Base-by-base conservation (phyloP, 2,113 vertebrate genomes). In the Chaetodon trifascialis region DNA sequence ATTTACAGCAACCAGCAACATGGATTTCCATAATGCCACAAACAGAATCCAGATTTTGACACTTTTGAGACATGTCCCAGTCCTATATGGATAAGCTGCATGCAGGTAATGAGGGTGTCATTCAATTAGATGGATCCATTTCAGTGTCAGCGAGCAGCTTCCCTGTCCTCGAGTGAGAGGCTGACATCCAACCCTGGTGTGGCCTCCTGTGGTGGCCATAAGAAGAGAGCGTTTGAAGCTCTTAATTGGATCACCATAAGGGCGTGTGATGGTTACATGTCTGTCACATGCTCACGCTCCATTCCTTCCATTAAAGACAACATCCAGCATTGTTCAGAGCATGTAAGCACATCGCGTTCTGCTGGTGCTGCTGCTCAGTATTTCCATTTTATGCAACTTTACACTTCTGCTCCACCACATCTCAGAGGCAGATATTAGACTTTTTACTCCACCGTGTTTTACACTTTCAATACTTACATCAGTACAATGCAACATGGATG, bases 161-260 rank as follows among this genome's bases (percentile, higher is more conserved):
- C 52, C 72, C 9, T 6, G 3, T 30, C 30, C 64, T 79, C 30
- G 58, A 54, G 59, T 54, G 54, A 67, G 30, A 60, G 21, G 3
- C 64, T 58, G 59, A 82, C 58, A 51, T 80, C 68, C 83, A 80
- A 74, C 73, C 82, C 34, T 30, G 5, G 58, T 2, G 76, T 73
- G 76, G 65, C 73, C 73, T 30, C 40, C 40, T 47, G 63, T 63
- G 40, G 64, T 54, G 30, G 74, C 6, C 15, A 17, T 10, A 49
- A 44, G 55, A 77, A 10, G 14, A 69, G 62, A n/a, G 67, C 67
- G 55, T 65, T 42, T 56, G 15, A 58, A 66, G 75, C 30, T 55
- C n/a, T 66, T 76, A 16, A 60, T 34, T 52, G 11, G 51, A 68
- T 70, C 21, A 59, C 60, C 21, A 73, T 68, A 80, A 30, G 66